Evolutionary conservation across 2,888 invertebrate genomes (phyloP), one percentile per base, ranked within the genome.

Genomic region (Xylota segnis): DNA sequence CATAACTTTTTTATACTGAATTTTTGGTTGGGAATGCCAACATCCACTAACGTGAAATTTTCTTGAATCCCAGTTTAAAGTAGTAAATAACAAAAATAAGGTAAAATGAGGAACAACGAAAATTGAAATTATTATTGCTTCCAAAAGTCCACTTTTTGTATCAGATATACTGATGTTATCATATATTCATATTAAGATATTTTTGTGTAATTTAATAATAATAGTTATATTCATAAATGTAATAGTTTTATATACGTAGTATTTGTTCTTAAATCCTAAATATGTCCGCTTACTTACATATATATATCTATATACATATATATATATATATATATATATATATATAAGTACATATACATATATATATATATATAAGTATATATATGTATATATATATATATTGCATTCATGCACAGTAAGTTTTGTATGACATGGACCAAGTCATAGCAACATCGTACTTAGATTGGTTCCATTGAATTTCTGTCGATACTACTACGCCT

Each of bases 181-280:
- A 58, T 45, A 66, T 66, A 40, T 61, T 56, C 45, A 45, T 76
- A 23, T 58, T 58, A 27, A 16, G 34, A 56, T 76, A 58, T 50
- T 56, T 40, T 50, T 47, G 37, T 37, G 34, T 66, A 66, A 40
- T 76, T 66, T 56, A 58, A 43, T 66, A 66, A 58, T 76, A 76
- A 76, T 76, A 76, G 58, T 76, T 47, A 45, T 37, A 58, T 76
- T 66, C 86, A 88, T 88, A 87, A 88, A 84, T 88, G 87, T 87
- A 47, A 76, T 88, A 88, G 82, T 83, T 87, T 76, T 88, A 86
- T 87, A 87, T 88, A 88, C 87, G 87, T 87, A 87, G 88, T 88
- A 88, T 83, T 88, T 84, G 72, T 84, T 82, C 87, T 87, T 88
- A 88, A 86, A 75, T 78, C 52, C 88, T 88, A 88, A 84, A 77